Evolutionary conservation across 2,888 invertebrate species (phyloP).

Genomic region (Mesopsocus fuscifrons): DNA sequence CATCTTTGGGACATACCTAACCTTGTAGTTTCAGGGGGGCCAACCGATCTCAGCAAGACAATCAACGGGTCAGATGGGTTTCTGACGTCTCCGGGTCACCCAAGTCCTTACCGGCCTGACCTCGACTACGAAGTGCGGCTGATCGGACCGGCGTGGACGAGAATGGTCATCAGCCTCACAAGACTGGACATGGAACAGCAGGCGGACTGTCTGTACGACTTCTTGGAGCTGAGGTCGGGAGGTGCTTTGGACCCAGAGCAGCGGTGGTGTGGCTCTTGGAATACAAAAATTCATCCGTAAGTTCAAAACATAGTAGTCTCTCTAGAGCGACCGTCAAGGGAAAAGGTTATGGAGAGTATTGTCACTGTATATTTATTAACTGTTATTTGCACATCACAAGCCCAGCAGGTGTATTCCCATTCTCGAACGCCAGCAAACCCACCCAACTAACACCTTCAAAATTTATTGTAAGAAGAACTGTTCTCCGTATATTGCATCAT

Average conservation of each 20-base stretch:
- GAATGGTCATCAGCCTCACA: constrained; percentile 47
- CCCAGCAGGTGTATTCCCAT: too few species aligned
- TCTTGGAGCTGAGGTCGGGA: constrained; percentile 36
- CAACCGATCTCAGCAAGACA: constrained; percentile 39
- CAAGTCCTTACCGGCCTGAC: constrained; percentile 49
- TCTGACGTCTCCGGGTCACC: constrained; percentile 48
- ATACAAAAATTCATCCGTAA: constrained; percentile 13
- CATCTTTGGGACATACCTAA: too few species aligned
- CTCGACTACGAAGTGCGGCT: constrained; percentile 50
- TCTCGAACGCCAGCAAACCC: too few species aligned
- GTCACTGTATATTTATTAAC: too few species aligned
- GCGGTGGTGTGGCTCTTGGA: constrained; percentile 32
- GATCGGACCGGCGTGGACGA: constrained; percentile 39
- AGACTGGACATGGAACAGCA: constrained; percentile 54
- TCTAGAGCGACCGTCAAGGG: too few species aligned
- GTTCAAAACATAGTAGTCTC: too few species aligned
- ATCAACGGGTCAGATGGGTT: constrained; percentile 42
- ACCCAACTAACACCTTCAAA: too few species aligned
- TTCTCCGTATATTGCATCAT: too few species aligned
- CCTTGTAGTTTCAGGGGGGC: too few species aligned
- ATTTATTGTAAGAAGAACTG: too few species aligned
- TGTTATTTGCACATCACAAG: too few species aligned
- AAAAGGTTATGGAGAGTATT: too few species aligned
- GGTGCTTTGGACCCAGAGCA: constrained; percentile 17
- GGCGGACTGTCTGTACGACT: constrained; percentile 61